These are phyloP conservation scores for Mechanitis mazaeus DNA, from an alignment of 2,888 invertebrate genomes.

Conservation along the genomic window DNA sequence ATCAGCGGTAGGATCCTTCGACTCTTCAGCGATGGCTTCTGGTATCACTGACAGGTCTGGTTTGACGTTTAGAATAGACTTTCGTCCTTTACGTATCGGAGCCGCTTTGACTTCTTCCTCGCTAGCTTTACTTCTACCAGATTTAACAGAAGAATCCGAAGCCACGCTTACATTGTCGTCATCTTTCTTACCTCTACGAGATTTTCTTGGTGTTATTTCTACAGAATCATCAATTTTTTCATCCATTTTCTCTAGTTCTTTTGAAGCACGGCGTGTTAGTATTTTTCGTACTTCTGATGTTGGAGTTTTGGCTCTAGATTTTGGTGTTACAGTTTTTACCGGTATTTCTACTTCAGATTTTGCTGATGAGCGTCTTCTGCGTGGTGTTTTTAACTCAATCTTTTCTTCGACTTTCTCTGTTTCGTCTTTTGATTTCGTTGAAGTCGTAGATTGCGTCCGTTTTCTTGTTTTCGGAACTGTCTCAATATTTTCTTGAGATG, in stretches of 20 bases:
- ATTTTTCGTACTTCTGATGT: slow-evolving; percentile 57
- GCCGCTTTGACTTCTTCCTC: slow-evolving; percentile 42
- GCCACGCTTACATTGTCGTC: slow-evolving; percentile 59
- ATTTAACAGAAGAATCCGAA: slow-evolving; percentile 53
- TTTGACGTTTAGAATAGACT: slow-evolving; percentile 49
- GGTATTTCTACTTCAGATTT: slow-evolving; percentile 44
- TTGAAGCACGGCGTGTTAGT: slow-evolving; percentile 59
- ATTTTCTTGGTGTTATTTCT: slow-evolving; percentile 47
- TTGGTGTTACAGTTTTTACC: slow-evolving; percentile 34
- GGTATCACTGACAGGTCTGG: slow-evolving; percentile 68
- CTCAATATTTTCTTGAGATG: slow-evolving; percentile 2
- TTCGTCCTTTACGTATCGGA: slow-evolving; percentile 47
- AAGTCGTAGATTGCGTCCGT: slow-evolving; percentile 40
- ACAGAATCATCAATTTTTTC: slow-evolving; percentile 36
- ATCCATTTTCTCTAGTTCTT: slow-evolving; percentile 49
- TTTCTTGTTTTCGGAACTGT: slow-evolving; percentile 30
- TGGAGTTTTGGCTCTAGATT: slow-evolving; percentile 49
- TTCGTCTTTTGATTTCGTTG: slow-evolving; percentile 34
- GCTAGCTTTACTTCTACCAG: slow-evolving; percentile 43
- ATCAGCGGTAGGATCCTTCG: slow-evolving; percentile 35
- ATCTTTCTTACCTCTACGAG: slow-evolving; percentile 45
- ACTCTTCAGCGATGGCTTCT: slow-evolving; percentile 53
- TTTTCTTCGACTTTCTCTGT: slow-evolving; percentile 8
- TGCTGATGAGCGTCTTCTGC: slow-evolving; percentile 49
- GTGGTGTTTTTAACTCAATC: slow-evolving; percentile 47